phyloP scores from a whole-genome alignment of 2,797 vertebrate genomes.

The Sphenopsis melanotis region DNA sequence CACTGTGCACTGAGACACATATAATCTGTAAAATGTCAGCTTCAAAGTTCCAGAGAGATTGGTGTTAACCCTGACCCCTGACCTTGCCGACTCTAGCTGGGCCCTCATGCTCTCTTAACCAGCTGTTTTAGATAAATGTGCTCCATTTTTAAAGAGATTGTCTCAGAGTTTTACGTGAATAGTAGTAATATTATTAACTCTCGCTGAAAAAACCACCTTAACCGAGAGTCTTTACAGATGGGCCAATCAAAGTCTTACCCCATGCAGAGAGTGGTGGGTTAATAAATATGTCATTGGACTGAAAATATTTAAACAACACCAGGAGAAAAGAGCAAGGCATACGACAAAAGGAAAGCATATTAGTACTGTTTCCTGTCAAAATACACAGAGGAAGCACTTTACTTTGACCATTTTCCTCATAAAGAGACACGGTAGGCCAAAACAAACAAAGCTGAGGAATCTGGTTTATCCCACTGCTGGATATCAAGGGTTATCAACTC shows the following conservation, averaged over 20 bases:
- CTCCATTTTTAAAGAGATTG: conserved; percentile 80
- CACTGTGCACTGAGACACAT: conserved; percentile 79
- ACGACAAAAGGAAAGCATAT: conserved; percentile 80
- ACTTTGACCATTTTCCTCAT: conserved; percentile 80
- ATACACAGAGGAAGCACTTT: conserved; percentile 83
- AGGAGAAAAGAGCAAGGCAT: conserved; percentile 75
- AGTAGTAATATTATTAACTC: conserved; percentile 80
- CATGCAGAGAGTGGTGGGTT: conserved; percentile 74
- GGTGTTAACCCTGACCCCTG: conserved; percentile 90
- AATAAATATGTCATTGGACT: conserved; percentile 81
- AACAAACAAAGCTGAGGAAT: conserved; percentile 78
- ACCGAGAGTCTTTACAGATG: conserved; percentile 68
- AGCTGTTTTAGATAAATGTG: conserved; percentile 94
- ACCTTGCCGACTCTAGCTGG: conserved; percentile 81
- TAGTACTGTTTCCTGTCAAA: conserved; percentile 83
- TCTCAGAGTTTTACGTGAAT: conserved; percentile 74
- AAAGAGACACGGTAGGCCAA: conserved; percentile 80
- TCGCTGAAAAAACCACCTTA: conserved; percentile 74
- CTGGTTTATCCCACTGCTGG: conserved; percentile 75
- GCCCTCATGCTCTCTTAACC: conserved; percentile 78
- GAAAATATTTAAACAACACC: conserved; percentile 80
- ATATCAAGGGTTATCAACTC: conserved; percentile 64
- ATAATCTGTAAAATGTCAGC: conserved; percentile 91
- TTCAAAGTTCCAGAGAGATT: conserved; percentile 92
- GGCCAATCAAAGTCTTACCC: conserved; percentile 70